phyloP scores from a whole-genome alignment of 2,113 vertebrate genomes.

The Passerina amoena region DNA sequence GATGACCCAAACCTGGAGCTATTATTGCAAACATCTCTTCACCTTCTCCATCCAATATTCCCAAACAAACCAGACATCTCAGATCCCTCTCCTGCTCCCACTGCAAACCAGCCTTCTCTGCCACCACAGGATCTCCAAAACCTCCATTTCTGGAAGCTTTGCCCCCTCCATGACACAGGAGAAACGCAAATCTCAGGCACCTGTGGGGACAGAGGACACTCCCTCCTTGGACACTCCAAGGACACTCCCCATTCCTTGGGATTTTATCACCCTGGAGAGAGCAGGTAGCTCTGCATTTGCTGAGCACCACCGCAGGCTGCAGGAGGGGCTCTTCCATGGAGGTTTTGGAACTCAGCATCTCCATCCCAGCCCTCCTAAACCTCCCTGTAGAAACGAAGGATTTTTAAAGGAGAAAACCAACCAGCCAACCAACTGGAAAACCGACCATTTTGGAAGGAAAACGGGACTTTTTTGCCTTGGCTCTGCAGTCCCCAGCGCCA shows the following conservation, averaged over 20 bases:
- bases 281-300: neutral
- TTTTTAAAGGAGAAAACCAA: neutral
- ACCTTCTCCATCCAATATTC: neutral
- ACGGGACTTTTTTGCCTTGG: neutral
- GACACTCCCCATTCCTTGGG: neutral
- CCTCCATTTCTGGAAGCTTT: neutral
- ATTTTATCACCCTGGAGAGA: neutral
- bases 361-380: neutral
- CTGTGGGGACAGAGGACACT: neutral
- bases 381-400: neutral
- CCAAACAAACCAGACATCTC: neutral
- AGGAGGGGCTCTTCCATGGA: neutral
- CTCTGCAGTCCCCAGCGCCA: neutral
- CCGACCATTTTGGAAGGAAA: neutral
- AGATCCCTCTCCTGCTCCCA: neutral
- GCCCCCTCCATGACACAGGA: neutral
- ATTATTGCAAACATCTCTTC: neutral
- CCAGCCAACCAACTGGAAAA: neutral
- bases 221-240: neutral
- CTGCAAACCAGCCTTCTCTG: neutral
- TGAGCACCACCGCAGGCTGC: neutral
- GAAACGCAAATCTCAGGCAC: neutral
- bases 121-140: neutral
- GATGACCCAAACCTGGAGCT: neutral
- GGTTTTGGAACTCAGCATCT: neutral